Conservation (phyloP, 2,888 invertebrate genomes). For the Stenoptilia bipunctidactyla region DNA sequence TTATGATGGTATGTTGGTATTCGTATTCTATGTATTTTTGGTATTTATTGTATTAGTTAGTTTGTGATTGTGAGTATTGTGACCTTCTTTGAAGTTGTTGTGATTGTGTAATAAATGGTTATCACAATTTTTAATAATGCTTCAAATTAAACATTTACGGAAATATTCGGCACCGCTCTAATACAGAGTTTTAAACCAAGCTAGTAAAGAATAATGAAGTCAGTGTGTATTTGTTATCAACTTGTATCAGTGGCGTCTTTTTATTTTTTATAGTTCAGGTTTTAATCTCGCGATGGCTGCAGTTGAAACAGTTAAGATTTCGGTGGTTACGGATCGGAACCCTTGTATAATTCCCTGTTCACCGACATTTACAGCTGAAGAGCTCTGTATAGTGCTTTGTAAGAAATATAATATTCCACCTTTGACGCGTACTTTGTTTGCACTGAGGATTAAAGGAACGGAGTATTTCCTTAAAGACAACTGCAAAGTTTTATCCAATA, state of each 20-base stretch:
- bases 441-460: conserved; percentile 75
- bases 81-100: conserved; percentile 8
- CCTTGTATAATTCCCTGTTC: conserved; percentile 54
- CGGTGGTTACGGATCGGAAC: conserved; percentile 47
- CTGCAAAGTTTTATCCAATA: conserved; percentile 45
- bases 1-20: no score
- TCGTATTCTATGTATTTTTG: no score
- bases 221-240: no score
- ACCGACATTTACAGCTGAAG: conserved; percentile 71
- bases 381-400: conserved; percentile 78
- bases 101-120: conserved; percentile 13
- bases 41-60: no score
- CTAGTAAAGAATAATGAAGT: no score
- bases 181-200: no score
- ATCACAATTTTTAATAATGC: no score
- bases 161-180: no score
- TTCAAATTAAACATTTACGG: no score
- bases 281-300: conserved; percentile 35
- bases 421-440: conserved; percentile 82
- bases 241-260: conserved; percentile 31
- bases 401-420: conserved; percentile 81
- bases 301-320: conserved; percentile 51
- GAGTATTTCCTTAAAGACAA: conserved; percentile 80
- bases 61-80: no score
- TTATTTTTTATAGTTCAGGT: conserved; percentile 12